Evolutionary conservation across 2,797 vertebrate species (phyloP).

Genomic region (Catharus ustulatus): DNA sequence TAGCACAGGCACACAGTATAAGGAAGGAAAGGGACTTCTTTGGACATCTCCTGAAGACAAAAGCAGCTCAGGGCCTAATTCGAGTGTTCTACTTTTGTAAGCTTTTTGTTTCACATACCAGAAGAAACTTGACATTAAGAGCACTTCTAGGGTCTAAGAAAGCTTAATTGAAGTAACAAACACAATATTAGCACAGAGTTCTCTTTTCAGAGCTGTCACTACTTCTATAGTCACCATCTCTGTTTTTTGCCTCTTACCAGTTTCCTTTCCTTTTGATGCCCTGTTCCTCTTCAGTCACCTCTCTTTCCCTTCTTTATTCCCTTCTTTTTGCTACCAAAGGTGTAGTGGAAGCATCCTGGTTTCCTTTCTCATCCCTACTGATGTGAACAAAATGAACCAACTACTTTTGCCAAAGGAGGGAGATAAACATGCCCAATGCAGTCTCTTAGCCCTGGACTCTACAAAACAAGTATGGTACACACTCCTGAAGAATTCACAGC

Average conservation of each 20-base stretch:
- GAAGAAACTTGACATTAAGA: background rate
- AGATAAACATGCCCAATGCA: background rate
- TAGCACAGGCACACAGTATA: background rate
- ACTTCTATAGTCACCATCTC: background rate
- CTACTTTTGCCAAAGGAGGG: background rate
- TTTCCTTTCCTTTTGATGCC: background rate
- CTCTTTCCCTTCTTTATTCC: background rate
- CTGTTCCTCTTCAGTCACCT: background rate
- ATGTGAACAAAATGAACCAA: background rate
- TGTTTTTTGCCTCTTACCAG: background rate
- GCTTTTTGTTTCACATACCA: background rate
- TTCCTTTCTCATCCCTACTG: background rate
- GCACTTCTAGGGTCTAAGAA: background rate
- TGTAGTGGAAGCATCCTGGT: background rate
- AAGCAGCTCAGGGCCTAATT: background rate
- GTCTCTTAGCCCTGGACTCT: background rate
- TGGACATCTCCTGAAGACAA: background rate
- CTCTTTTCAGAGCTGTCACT: background rate
- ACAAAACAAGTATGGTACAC: background rate
- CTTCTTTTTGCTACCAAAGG: background rate
- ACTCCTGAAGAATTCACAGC: background rate
- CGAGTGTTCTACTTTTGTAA: background rate
- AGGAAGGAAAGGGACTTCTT: background rate
- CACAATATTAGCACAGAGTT: background rate
- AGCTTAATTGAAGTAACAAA: background rate